These are phyloP conservation scores for Smithornis capensis DNA, from an alignment of 2,113 vertebrate genomes.

Conservation along the genomic window DNA sequence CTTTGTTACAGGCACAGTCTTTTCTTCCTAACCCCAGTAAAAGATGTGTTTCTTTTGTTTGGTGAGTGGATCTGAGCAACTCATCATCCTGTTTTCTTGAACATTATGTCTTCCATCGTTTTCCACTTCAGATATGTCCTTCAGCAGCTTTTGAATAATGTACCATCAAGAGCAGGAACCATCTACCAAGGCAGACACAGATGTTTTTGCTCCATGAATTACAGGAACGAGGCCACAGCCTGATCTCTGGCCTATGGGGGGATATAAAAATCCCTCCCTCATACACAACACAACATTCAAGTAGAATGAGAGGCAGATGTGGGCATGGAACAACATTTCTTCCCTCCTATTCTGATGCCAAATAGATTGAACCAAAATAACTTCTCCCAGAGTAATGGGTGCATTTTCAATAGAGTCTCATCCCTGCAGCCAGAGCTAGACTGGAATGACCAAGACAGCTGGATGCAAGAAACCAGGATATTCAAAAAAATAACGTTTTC, in stretches of 20 bases:
- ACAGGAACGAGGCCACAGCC: not conserved
- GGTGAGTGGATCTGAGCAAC: not conserved
- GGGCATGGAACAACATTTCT: not conserved
- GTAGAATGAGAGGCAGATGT: not conserved
- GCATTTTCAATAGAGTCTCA: not conserved
- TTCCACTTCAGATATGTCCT: not conserved
- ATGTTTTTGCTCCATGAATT: not conserved
- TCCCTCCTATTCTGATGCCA: not conserved
- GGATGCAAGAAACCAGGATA: not conserved
- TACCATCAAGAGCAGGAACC: not conserved
- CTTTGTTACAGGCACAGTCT: not conserved
- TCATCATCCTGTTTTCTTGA: not conserved
- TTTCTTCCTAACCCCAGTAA: not conserved
- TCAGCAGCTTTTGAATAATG: not conserved
- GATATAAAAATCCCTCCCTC: not conserved
- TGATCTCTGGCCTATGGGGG: not conserved
- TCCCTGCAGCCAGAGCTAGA: not conserved
- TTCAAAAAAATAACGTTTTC: not conserved
- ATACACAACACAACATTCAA: not conserved
- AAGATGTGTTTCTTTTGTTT: not conserved
- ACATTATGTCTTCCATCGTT: not conserved
- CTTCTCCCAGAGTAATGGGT: not conserved
- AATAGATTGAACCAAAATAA: not conserved
- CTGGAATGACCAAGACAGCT: not conserved
- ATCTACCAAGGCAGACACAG: not conserved